These are phyloP conservation scores for Atopsyche davidsoni DNA, from an alignment of 1,140 invertebrate species.

Conservation along the genomic window DNA sequence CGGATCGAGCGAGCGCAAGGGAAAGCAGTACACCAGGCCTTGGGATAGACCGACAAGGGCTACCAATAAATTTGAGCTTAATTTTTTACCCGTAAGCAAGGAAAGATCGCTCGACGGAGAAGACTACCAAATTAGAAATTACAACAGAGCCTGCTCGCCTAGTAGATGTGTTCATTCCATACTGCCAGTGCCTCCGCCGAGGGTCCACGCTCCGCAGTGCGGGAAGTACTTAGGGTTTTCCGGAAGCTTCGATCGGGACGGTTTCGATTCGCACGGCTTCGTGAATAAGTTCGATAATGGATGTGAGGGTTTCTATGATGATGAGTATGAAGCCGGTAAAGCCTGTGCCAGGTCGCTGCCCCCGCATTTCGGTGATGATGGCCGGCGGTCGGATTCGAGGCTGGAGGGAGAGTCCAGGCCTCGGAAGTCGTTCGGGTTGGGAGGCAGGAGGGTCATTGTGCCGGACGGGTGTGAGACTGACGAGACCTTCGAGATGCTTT, in stretches of 20 bases:
- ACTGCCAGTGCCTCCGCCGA: conserved; percentile 4
- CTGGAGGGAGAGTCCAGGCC: conserved; percentile 20
- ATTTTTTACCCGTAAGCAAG: conserved; percentile 25
- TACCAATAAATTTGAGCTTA: conserved; percentile 19
- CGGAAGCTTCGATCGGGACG: conserved; percentile 18
- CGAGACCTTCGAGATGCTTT: conserved; percentile 25
- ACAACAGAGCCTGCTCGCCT: conserved; percentile 14
- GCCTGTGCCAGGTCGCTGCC: conserved; percentile 24
- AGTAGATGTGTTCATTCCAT: conserved; percentile 22
- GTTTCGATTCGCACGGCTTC: conserved; percentile 23
- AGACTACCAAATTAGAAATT: conserved; percentile 22
- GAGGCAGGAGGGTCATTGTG: conserved; percentile 24
- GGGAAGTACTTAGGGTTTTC: conserved; percentile 17
- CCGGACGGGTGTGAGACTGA: conserved; percentile 27
- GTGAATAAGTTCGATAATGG: conserved; percentile 17
- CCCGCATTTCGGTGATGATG: conserved; percentile 27
- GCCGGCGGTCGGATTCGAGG: conserved; percentile 7
- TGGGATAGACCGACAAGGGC: conserved; percentile 10
- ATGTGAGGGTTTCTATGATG: conserved; percentile 15
- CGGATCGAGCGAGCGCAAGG: conserved; percentile 13
- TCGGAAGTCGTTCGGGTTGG: conserved; percentile 20
- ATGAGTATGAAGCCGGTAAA: conserved; percentile 19
- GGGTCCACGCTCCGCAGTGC: conserved; percentile 20
- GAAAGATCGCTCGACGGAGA: conserved; percentile 25
- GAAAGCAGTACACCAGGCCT: not conserved